phyloP scores from a whole-genome alignment of 2,797 vertebrate genomes.

The Fratercula arctica region DNA sequence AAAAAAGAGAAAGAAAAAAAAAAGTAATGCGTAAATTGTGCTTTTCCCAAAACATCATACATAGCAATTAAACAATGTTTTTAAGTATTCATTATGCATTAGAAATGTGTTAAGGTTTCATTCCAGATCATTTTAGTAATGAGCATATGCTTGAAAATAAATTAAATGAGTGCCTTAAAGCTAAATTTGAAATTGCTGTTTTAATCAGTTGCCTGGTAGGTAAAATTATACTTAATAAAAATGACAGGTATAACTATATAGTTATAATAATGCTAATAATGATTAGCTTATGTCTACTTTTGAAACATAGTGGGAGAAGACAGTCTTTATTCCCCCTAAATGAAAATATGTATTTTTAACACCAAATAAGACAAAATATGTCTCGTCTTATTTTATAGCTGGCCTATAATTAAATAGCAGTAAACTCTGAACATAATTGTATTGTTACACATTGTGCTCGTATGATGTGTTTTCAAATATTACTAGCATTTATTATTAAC shows the following conservation, averaged over 20 bases:
- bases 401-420: background rate
- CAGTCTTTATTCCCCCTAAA: background rate
- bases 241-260: background rate
- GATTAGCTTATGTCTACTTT: background rate
- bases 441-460: background rate
- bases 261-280: background rate
- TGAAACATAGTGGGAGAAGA: background rate
- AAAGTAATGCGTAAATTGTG: fast-evolving
- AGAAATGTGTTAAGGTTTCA: background rate
- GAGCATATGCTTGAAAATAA: background rate
- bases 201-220: background rate
- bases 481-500: background rate
- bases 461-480: background rate
- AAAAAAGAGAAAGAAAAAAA: background rate
- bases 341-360: background rate
- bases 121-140: background rate
- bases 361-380: background rate
- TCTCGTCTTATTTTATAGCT: background rate
- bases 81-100: background rate
- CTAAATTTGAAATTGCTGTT: background rate
- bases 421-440: background rate
- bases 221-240: background rate
- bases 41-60: background rate
- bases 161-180: background rate
- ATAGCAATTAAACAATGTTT: background rate